Percentiles rank a stretch among this genome's conserved stretches.
These are phyloP conservation scores for Nomada flava DNA, from an alignment of 2,888 invertebrate species.

Conservation along the genomic window DNA sequence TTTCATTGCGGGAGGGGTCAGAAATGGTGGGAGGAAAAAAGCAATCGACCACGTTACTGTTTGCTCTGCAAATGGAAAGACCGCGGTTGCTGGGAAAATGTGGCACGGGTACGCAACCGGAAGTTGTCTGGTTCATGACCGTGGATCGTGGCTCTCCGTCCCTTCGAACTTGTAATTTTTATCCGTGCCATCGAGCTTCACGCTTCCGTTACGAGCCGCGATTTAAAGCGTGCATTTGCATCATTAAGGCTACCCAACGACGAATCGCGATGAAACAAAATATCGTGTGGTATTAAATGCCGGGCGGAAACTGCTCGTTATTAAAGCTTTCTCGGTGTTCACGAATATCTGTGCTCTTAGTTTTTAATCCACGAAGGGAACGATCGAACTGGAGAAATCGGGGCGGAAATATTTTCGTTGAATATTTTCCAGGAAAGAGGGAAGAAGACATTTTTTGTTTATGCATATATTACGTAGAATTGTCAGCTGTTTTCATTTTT, in stretches of 20 bases:
- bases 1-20: slow-evolving; percentile 15
- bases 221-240: slow-evolving; percentile 1
- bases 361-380: neutral
- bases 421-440: too few species aligned
- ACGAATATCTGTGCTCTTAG: neutral
- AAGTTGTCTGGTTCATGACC: slow-evolving; percentile 18
- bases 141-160: neutral
- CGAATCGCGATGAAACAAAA: neutral
- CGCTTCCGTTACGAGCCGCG: slow-evolving; percentile 3
- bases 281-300: neutral
- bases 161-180: slow-evolving; percentile 15
- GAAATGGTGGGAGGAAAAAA: neutral
- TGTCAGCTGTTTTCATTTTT: too few species aligned
- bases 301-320: neutral
- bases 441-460: too few species aligned
- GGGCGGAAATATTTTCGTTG: too few species aligned
- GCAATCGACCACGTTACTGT: slow-evolving; percentile 30
- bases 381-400: too few species aligned
- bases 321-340: neutral
- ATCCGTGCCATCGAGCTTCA: slow-evolving; percentile 10
- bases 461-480: too few species aligned
- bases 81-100: neutral
- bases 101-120: slow-evolving; percentile 1
- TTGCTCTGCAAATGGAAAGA: slow-evolving; percentile 23
- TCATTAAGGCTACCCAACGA: neutral